Base-by-base conservation (phyloP, 2,797 vertebrate species). In the Danio tinwini region DNA sequence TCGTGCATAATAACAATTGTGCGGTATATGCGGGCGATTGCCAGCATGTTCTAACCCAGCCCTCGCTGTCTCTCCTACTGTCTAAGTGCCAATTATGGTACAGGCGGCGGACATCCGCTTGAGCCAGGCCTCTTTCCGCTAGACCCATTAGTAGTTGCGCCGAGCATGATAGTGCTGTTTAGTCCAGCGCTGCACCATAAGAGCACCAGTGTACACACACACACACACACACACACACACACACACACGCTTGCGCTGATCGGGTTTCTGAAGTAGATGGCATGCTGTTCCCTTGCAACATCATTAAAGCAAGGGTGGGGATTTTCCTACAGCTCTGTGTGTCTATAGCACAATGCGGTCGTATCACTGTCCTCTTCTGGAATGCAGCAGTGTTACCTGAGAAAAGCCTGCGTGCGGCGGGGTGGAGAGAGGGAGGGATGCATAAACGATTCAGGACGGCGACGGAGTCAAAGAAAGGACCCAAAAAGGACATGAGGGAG, bases 11-110 rank as follows among this genome's bases (percentile, higher is more conserved):
- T 85, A 85, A 85, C 78, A 86, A 74, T 83, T 19, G 77, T 82
- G 81, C 72, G 21, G 59, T 63, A 77, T 16, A 63, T 53, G 56
- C 29, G 29, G 49, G 50, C 40, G 68, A 76, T 74, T 83, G 42
- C n/a, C 56, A 37, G 55, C 50, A 8, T 17, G 14, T 47, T 50
- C 49, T 72, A 85, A 76, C 72, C 76, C 53, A 55, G 65, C 82
- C 82, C 86, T 83, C 81, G 84, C 83, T 78, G 84, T 90, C 88
- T 81, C 59, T 64, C 84, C 86, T 83, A 89, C 85, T 87, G 83
- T 83, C 69, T 88, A 89, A 92, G 83, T 1, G 59, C 86, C 83
- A 86, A 86, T 87, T 89, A 84, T 61, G 61, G 65, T 61, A 83
- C 72, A 71, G 72, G 82, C 82, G 67, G 78, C 67, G 80, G 81